Evolutionary conservation across 2,888 invertebrate genomes (phyloP), one percentile per base, ranked within the genome.

Genomic region (Coelinius sp.): DNA sequence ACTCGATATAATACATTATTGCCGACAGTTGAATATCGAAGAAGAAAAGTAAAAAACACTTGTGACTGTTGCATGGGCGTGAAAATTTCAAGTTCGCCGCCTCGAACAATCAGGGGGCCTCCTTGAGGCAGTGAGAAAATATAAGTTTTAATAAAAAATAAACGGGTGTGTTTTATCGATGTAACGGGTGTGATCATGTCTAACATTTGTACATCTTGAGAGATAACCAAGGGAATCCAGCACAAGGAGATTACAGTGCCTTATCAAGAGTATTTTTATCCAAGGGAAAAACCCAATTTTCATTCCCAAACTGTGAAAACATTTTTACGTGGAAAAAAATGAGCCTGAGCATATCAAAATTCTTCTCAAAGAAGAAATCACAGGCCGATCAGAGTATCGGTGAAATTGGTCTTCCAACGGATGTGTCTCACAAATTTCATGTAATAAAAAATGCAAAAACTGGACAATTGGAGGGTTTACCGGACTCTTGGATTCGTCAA

Each of bases 401-500:
- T 2, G 92, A 92, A 77, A 96, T 97, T 75, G 95, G 96, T 1
- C 90, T 92, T 79, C 97, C 97, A 1, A 96, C 95, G 8, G 93
- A 95, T 84, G 95, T 97, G 17, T 92, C 93, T 76, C 94, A 95
- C 81, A 92, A 95, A 81, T 93, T 97, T 82, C 97, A 97, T 88
- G 97, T 97, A 24, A 94, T 93, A 78, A 94, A 93, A 82, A 95
- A 97, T 86, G 91, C 92, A 7, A 90, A 92, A 79, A 95, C 96
- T 0, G 97, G 97, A 0, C 92, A 93, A 86, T 89, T 97, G 79
- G 94, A 94, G 81, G 97, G 97, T 0, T 89, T 98, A 53, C 97
- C 97, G 0, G 90, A 92, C 35, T 91, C 95, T 27, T 97, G 97
- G 97, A 89, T 93, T 71, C 89, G 93, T 63, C 90, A 95, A 67